Percentiles rank a stretch among this genome's conserved stretches.
These are phyloP conservation scores for Lepidotrigona ventralis DNA, from an alignment of 1,140 invertebrate genomes.

Conservation along the genomic window DNA sequence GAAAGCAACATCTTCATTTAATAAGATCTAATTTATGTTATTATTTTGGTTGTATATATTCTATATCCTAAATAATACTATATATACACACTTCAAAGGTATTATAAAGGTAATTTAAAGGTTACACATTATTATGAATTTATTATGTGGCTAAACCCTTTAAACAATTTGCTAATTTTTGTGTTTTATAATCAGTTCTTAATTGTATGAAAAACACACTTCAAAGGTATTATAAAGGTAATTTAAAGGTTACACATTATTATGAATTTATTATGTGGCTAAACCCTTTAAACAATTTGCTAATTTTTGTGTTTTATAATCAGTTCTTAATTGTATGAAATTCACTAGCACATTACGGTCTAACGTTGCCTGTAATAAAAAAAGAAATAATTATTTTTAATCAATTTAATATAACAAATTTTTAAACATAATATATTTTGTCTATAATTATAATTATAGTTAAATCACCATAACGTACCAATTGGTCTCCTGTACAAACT, in stretches of 20 bases:
- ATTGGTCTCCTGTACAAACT: conserved; percentile 95
- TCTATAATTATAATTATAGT: neutral
- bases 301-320: conserved; percentile 94
- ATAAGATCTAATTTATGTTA: conserved; percentile 12
- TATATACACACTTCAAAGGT: neutral
- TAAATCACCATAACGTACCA: conserved; percentile 83
- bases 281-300: conserved; percentile 84
- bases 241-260: neutral
- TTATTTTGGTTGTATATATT: neutral
- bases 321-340: conserved; percentile 95
- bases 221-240: neutral
- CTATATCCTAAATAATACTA: neutral
- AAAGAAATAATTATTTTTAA: conserved; percentile 25
- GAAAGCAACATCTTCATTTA: neutral
- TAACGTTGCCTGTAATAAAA: conserved; percentile 87
- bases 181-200: conserved; percentile 93
- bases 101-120: too few species aligned
- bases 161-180: conserved; percentile 86
- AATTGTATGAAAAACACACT: conserved; percentile 90
- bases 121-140: neutral
- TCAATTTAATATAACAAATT: neutral
- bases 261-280: conserved; percentile 55
- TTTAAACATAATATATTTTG: neutral
- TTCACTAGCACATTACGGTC: conserved; percentile 92
- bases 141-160: conserved; percentile 79